Percentiles rank a stretch among this genome's conserved stretches.
Evolutionary conservation across 2,888 invertebrate species (phyloP).

Genomic region (Scaptomyza polygonia): DNA sequence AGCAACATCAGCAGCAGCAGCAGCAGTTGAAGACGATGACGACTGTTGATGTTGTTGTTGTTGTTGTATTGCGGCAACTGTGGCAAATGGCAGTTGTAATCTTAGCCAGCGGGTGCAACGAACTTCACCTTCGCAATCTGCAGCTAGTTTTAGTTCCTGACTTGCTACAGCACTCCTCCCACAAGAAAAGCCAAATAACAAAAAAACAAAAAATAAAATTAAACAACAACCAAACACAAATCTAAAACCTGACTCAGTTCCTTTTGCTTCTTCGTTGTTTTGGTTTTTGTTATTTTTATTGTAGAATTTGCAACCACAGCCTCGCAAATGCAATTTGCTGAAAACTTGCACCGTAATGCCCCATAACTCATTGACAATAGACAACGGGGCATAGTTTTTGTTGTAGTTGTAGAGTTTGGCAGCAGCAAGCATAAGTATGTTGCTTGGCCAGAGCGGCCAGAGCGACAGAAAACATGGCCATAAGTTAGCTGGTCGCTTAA

Average conservation of each 20-base stretch:
- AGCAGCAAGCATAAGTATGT: conserved; percentile 17
- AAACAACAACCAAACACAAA: conserved; percentile 6
- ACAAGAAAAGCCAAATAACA: conserved; percentile 11
- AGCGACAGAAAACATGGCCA: conserved; percentile 54
- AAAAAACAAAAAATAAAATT: no score
- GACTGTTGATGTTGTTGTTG: conserved; percentile 5
- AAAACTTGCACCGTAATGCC: conserved; percentile 69
- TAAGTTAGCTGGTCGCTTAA: conserved; percentile 52
- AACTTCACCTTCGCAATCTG: conserved; percentile 59
- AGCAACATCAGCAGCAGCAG: conserved; percentile 4
- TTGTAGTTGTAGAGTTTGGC: conserved; percentile 2
- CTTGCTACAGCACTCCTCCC: conserved; percentile 28
- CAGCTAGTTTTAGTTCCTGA: conserved; percentile 52
- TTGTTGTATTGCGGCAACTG: not conserved
- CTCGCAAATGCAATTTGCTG: conserved; percentile 47
- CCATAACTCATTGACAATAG: conserved; percentile 69
- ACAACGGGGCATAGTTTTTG: conserved; percentile 21
- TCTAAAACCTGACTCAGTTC: conserved; percentile 32
- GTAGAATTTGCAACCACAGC: conserved; percentile 27
- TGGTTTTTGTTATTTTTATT: conserved; percentile 1
- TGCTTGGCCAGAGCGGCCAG: conserved; percentile 10
- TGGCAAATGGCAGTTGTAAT: conserved; percentile 31
- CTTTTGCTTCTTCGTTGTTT: not conserved
- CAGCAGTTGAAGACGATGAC: conserved; percentile 14
- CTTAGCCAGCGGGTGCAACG: conserved; percentile 60